Percentiles rank a stretch among this genome's conserved stretches.
Conservation (phyloP, 30 jellyfish, hydroid and myxozoan genomes). For the Catostylus mosaicus region DNA sequence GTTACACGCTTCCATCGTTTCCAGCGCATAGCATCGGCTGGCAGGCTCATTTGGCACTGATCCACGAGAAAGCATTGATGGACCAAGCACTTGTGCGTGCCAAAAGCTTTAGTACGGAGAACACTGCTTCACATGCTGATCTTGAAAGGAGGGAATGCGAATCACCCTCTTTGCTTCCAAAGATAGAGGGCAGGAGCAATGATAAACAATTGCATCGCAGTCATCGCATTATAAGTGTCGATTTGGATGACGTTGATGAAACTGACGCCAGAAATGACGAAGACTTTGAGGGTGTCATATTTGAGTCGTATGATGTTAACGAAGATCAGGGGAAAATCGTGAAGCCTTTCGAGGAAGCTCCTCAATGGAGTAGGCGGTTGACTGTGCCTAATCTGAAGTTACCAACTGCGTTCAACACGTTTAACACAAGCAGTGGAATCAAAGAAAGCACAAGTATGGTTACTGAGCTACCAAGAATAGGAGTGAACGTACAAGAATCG, state of each 20-base stretch:
- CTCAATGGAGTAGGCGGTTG: background rate
- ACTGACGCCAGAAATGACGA: background rate
- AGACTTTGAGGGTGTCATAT: background rate
- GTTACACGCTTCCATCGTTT: background rate
- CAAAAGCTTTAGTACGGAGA: conserved; percentile 5
- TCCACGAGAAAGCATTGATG: background rate
- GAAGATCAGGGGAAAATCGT: background rate
- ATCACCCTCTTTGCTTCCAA: background rate
- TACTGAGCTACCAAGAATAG: background rate
- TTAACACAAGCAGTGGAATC: background rate
- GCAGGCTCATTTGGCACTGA: background rate
- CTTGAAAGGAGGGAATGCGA: background rate
- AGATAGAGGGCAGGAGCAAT: background rate
- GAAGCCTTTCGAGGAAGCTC: background rate
- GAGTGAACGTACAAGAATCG: background rate
- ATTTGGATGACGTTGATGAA: background rate
- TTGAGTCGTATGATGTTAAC: background rate
- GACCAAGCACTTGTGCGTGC: background rate
- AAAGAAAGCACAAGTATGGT: background rate
- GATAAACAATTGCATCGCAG: background rate
- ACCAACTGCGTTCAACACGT: background rate
- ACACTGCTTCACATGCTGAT: background rate
- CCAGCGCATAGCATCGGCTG: no score
- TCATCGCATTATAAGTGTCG: background rate
- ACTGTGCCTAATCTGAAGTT: background rate